Conservation (phyloP, 2,888 invertebrate genomes). For the Agriotes lineatus region DNA sequence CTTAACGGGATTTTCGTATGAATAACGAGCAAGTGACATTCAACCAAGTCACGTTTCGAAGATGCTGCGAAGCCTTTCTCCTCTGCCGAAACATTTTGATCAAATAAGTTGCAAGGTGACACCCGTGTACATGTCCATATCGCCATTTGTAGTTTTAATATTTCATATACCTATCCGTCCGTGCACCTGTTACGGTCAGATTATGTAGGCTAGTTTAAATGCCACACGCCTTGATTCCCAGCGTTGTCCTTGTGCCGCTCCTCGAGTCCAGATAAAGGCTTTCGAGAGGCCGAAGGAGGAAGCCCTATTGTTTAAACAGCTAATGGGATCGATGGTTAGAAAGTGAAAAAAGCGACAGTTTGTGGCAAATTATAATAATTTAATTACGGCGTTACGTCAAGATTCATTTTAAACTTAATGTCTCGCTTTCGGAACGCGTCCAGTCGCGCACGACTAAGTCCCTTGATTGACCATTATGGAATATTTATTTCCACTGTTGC, state of each 20-base stretch:
- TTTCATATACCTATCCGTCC: no score
- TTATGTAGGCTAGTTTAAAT: constrained; percentile 37
- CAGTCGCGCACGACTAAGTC: background rate
- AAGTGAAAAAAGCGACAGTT: constrained; percentile 7
- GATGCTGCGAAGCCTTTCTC: no score
- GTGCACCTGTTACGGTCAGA: constrained; percentile 34
- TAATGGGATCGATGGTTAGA: constrained; percentile 1
- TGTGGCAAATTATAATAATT: background rate
- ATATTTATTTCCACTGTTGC: no score
- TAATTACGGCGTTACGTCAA: background rate
- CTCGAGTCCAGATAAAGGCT: constrained; percentile 9
- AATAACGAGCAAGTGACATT: no score
- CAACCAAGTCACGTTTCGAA: no score
- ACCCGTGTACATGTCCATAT: no score
- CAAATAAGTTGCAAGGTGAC: no score
- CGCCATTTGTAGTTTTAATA: no score
- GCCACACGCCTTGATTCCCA: constrained; percentile 34
- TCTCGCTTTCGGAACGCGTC: constrained; percentile 1
- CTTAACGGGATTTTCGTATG: no score
- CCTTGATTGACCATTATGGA: no score
- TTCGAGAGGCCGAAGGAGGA: constrained; percentile 17
- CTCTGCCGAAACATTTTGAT: no score
- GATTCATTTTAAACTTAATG: background rate
- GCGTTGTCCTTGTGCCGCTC: constrained; percentile 40
- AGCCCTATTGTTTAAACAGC: constrained; percentile 17